Evolutionary conservation across 1,140 invertebrate genomes (phyloP).

Genomic region (Hesperophylax magnus): DNA sequence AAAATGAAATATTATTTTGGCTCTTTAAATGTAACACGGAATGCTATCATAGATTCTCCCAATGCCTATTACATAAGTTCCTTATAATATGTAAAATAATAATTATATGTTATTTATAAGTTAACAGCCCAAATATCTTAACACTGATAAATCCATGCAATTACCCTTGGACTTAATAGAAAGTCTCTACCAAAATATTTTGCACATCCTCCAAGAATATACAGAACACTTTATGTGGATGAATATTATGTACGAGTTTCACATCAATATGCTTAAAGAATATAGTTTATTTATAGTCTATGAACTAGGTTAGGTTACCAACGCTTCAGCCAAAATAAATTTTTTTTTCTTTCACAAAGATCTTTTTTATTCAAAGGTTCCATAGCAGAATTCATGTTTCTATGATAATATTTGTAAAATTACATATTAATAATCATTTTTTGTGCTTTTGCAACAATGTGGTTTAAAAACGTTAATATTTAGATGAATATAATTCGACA

Average conservation of each 20-base stretch:
- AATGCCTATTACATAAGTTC: slow-evolving; percentile 22
- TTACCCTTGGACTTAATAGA: slow-evolving; percentile 45
- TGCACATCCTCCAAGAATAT: slow-evolving; percentile 26
- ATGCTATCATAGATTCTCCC: slow-evolving; percentile 30
- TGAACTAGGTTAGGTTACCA: background rate
- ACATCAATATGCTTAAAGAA: slow-evolving; percentile 32
- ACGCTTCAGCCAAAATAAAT: background rate
- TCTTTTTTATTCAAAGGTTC: too few relatives aligned
- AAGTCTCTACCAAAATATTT: slow-evolving; percentile 40
- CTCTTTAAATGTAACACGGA: slow-evolving; percentile 19
- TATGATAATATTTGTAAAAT: slow-evolving; percentile 3
- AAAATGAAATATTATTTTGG: slow-evolving; percentile 22
- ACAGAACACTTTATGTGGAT: slow-evolving; percentile 48
- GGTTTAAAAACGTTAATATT: too few relatives aligned
- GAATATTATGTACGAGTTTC: slow-evolving; percentile 27
- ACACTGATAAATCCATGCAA: slow-evolving; percentile 51
- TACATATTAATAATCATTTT: background rate
- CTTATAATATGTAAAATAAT: slow-evolving; percentile 13
- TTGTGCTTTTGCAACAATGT: too few relatives aligned
- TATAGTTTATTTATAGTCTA: slow-evolving; percentile 3
- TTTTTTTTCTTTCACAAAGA: too few relatives aligned
- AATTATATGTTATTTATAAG: background rate
- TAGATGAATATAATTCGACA: background rate
- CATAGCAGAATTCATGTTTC: too few relatives aligned
- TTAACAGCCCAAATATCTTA: slow-evolving; percentile 34